Base-by-base conservation (phyloP, 2,888 invertebrate genomes). In the Proisotoma minuta region DNA sequence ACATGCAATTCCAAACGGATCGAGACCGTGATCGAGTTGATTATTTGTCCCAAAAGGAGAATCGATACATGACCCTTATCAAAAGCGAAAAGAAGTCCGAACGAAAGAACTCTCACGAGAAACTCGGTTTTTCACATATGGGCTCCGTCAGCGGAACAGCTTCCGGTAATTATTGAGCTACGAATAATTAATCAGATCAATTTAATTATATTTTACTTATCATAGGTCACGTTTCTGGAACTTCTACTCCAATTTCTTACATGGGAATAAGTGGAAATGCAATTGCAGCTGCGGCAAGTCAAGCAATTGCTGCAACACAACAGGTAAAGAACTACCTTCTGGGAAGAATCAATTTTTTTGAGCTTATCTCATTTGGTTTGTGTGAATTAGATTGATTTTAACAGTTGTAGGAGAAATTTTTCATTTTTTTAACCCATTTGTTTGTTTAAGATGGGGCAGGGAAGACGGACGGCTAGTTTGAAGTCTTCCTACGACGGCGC, bases 401-500 rank as follows among this genome's bases (percentile, higher is more conserved):
- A n/a, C n/a, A n/a, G n/a, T n/a, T n/a, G n/a, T n/a, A n/a, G n/a
- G n/a, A n/a, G n/a, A n/a, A n/a, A n/a, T n/a, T n/a, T n/a, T n/a
- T n/a, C n/a, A n/a, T n/a, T n/a, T n/a, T n/a, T n/a, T n/a, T n/a
- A n/a, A n/a, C n/a, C n/a, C n/a, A n/a, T n/a, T n/a, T n/a, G 8
- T 34, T 34, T 15, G 34, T 34, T 8, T 34, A 10, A 91, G 85
- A 92, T 95, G 91, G 91, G 91, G 75, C 93, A 94, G 75, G 96
- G 96, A 0, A 83, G 97, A 50, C 84, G 96, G 58, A 94, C 95
- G 0, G 91, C 95, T 1, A 92, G 93, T 74, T 80, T 96, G 71
- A 96, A 96, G 79, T 95, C 96, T 15, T 94, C 94, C 28, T 95
- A 93, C 77, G 96, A 96, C 78, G 95, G 94, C 0, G 87, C 89